These are phyloP conservation scores for Troilus luridus DNA, from an alignment of 2,888 invertebrate species.

Conservation along the genomic window DNA sequence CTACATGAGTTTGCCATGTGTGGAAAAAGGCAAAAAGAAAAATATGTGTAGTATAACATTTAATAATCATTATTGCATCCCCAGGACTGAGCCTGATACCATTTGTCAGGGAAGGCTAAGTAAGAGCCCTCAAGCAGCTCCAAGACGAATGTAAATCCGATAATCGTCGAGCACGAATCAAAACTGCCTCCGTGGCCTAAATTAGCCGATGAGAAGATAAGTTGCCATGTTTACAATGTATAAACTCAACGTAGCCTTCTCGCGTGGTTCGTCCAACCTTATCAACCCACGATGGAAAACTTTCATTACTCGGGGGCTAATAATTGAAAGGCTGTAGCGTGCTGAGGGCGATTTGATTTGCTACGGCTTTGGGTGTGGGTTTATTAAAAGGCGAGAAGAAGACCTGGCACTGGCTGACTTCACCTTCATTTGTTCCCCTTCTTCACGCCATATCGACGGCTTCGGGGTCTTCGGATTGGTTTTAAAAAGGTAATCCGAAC, in stretches of 20 bases:
- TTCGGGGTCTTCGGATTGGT: background rate
- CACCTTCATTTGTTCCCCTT: conserved; percentile 21
- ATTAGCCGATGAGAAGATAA: conserved; percentile 41
- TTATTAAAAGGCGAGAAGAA: conserved; percentile 33
- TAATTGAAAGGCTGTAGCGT: conserved; percentile 62
- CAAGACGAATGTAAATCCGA: conserved; percentile 34
- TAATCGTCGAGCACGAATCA: conserved; percentile 34
- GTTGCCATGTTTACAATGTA: conserved; percentile 47
- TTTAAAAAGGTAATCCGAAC: background rate
- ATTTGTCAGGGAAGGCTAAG: background rate
- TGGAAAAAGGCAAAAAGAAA: too few species aligned
- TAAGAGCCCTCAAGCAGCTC: background rate
- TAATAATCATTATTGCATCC: background rate
- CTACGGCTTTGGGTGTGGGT: background rate
- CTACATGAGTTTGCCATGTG: too few species aligned
- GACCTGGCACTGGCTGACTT: conserved; percentile 32
- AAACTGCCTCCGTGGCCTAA: conserved; percentile 20
- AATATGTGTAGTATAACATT: too few species aligned
- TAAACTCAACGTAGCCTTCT: conserved; percentile 2
- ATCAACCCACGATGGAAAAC: conserved; percentile 61
- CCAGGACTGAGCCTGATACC: background rate
- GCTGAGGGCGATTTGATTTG: conserved; percentile 60
- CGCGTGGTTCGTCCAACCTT: conserved; percentile 58
- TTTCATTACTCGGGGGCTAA: conserved; percentile 62
- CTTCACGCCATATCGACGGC: conserved; percentile 44